These are phyloP conservation scores for Calidris pugnax DNA, from an alignment of 2,113 vertebrate genomes.

Conservation along the genomic window DNA sequence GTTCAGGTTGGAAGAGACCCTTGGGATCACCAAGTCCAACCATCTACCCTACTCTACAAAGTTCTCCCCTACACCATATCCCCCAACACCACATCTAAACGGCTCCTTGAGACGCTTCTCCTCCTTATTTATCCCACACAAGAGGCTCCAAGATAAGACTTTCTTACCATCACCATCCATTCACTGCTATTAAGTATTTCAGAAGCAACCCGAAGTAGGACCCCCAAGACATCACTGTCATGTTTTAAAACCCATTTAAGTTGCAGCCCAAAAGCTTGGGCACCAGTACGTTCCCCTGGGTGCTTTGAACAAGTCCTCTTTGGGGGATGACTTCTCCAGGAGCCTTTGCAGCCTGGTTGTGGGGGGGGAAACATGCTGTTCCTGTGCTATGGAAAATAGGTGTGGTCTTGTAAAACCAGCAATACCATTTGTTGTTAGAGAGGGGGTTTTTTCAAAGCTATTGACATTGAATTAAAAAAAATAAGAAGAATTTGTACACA, in stretches of 20 bases:
- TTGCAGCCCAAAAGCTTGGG: neutral
- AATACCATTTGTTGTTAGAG: neutral
- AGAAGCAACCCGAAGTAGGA: neutral
- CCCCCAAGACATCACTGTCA: neutral
- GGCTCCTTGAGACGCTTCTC: neutral
- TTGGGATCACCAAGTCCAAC: no score
- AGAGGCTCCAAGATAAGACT: neutral
- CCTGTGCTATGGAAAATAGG: neutral
- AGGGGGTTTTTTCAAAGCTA: neutral
- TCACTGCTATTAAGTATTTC: neutral
- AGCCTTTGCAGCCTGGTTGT: neutral
- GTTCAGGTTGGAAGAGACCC: no score
- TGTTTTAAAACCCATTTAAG: neutral
- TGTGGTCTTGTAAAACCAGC: neutral
- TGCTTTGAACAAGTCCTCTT: neutral
- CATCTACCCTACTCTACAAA: no score
- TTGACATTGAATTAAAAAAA: neutral
- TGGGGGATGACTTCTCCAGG: fast-evolving
- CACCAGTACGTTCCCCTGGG: fast-evolving
- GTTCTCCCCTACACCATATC: no score
- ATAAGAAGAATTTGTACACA: neutral
- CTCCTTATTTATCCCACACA: neutral
- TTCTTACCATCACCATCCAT: neutral
- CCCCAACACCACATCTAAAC: no score
- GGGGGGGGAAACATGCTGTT: neutral